phyloP scores from a whole-genome alignment of 2,888 invertebrate genomes.

The Cephalotes varians region DNA sequence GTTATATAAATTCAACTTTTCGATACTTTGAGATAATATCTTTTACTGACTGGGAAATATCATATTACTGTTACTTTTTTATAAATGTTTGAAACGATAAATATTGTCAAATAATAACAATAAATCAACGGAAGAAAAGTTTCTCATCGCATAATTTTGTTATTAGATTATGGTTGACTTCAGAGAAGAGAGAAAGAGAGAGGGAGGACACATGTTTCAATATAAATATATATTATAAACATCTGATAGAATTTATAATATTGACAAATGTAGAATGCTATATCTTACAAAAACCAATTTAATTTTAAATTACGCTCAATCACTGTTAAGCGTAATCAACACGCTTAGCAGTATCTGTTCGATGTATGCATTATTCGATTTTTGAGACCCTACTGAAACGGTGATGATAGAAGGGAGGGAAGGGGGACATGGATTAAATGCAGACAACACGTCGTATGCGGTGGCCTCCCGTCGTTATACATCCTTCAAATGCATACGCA shows the following conservation, averaged over 20 bases:
- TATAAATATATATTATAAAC: neutral
- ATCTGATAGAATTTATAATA: neutral
- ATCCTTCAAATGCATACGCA: constrained; percentile 68
- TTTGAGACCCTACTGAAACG: constrained; percentile 3
- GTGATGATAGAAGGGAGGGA: neutral
- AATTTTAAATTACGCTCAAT: too few relatives aligned
- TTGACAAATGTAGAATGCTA: neutral
- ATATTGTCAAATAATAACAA: neutral
- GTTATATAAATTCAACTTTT: neutral
- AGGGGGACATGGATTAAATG: constrained; percentile 43
- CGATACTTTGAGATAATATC: neutral
- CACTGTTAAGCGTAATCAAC: too few relatives aligned
- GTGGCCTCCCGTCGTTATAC: constrained; percentile 62
- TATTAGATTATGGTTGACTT: neutral
- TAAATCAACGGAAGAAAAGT: neutral
- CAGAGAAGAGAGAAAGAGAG: neutral
- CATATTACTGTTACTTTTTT: neutral
- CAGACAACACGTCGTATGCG: constrained; percentile 56
- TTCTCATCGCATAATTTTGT: neutral
- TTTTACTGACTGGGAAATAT: neutral
- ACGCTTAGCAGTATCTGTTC: neutral
- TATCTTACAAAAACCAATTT: neutral
- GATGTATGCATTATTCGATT: constrained; percentile 14
- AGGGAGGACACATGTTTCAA: too few relatives aligned
- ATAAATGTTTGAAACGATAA: neutral